Evolutionary conservation across 2,888 invertebrate species (phyloP).

Genomic region (Orchestes rusci): DNA sequence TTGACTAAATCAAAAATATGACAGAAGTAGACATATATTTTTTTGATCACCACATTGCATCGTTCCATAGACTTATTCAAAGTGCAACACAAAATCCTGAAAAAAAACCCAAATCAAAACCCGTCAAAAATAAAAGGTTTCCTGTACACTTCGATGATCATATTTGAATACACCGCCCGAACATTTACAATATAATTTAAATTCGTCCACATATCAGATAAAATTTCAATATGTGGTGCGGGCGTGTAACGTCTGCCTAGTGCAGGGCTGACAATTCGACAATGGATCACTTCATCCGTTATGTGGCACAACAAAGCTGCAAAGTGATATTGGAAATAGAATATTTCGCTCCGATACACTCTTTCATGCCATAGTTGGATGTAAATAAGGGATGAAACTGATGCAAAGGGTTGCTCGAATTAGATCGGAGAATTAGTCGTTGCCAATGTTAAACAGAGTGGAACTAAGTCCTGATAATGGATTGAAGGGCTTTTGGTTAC

Average conservation of each 20-base stretch:
- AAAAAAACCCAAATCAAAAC: not conserved
- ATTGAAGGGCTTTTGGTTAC: too few relatives aligned
- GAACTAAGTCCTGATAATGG: too few relatives aligned
- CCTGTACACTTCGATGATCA: too few relatives aligned
- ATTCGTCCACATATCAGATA: slow-evolving; percentile 33
- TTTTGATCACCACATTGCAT: not conserved
- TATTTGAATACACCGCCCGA: not conserved
- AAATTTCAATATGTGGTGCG: slow-evolving; percentile 37
- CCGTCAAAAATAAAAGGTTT: too few relatives aligned
- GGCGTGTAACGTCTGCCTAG: slow-evolving; percentile 28
- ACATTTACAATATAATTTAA: slow-evolving; percentile 25
- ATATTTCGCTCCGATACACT: slow-evolving; percentile 43
- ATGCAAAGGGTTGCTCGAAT: slow-evolving; percentile 35
- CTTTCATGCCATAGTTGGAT: slow-evolving; percentile 38
- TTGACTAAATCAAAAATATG: too few relatives aligned
- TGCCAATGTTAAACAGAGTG: too few relatives aligned
- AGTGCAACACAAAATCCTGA: not conserved
- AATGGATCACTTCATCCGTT: slow-evolving; percentile 41
- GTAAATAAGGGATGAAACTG: slow-evolving; percentile 41
- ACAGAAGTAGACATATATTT: too few relatives aligned
- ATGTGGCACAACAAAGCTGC: slow-evolving; percentile 40
- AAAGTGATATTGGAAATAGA: slow-evolving; percentile 44
- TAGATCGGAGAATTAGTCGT: slow-evolving; percentile 32
- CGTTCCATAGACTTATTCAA: not conserved
- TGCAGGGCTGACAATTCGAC: slow-evolving; percentile 37